Evolutionary conservation across 2,888 invertebrate species (phyloP), one percentile per base, ranked within the genome.

Genomic region (Cynaeus angustus): DNA sequence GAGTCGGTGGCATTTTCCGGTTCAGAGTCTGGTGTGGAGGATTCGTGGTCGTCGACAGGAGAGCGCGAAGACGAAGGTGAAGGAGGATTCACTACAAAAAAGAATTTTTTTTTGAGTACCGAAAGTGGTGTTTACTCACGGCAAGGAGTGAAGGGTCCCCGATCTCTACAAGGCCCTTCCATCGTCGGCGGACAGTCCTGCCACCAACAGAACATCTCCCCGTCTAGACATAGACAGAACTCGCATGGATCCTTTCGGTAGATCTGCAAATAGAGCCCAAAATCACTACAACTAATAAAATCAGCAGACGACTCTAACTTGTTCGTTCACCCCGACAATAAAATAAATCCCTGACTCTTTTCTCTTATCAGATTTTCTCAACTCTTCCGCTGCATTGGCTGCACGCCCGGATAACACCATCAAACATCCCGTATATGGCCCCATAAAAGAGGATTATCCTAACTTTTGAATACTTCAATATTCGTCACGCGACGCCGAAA

Each of bases 181-280:
- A 82, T 78, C 0, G 83, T 79, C 0, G 86, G 86, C 1, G 88
- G 88, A 79, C 89, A 89, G 79, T 88, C 88, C 80, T 89, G 89
- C 90, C 90, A 90, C 89, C 89, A 90, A 82, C 90, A 90, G 80
- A 89, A 90, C 86, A 90, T 88, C 80, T 89, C 90, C 5, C 89
- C 89, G 76, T 90, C 89, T 77, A 90, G 85, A 79, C 90, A 90
- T 45, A 90, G 83, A 79, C 90, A 90, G 75, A 89, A 89, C 81
- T 90, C 90, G 79, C 90, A 90, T 26, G 86, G 88, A 82, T 90
- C 89, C 53, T 83, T 82, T 66, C 90, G 85, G 74, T 88, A 87
- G 74, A 90, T 89, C 90, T 90, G 87, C 28, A 86, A 6, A 33
- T 9, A n/a, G 6, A 28, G 7, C 28, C 5, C 7, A 7, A 28